Percentiles rank a stretch among this genome's conserved stretches.
These are phyloP conservation scores for Onthophagus taurus DNA, from an alignment of 1,140 invertebrate species.

Conservation along the genomic window DNA sequence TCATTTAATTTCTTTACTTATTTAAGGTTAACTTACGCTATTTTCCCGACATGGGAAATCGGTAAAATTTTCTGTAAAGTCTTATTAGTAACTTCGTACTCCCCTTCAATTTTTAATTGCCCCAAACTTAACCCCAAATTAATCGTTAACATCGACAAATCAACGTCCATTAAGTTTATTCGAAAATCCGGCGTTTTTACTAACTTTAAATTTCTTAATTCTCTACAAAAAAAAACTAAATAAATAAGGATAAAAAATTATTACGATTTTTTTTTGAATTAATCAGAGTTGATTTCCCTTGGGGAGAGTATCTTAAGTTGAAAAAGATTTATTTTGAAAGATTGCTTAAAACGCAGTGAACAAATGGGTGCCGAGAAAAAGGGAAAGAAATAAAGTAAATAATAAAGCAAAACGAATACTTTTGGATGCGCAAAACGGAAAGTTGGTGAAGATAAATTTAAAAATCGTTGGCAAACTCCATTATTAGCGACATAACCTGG, in stretches of 20 bases:
- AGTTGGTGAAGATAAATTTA: too few relatives aligned
- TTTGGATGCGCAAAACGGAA: too few relatives aligned
- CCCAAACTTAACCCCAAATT: conserved; percentile 24
- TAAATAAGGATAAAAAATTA: too few relatives aligned
- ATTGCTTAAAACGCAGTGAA: too few relatives aligned
- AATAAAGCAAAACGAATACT: too few relatives aligned
- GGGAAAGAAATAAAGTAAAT: too few relatives aligned
- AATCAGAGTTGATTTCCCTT: too few relatives aligned
- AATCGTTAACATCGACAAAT: conserved; percentile 25
- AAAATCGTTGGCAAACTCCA: too few relatives aligned
- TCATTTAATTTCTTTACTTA: background rate
- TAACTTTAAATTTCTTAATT: conserved; percentile 26
- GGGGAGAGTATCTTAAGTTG: too few relatives aligned
- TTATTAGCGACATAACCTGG: background rate
- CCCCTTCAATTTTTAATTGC: conserved; percentile 24
- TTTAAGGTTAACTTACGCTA: conserved; percentile 20
- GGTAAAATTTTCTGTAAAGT: conserved; percentile 24
- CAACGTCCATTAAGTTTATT: conserved; percentile 18
- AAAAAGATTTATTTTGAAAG: too few relatives aligned
- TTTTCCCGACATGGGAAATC: conserved; percentile 23
- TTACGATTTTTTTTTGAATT: too few relatives aligned
- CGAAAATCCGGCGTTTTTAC: conserved; percentile 25
- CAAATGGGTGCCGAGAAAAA: too few relatives aligned
- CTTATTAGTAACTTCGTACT: conserved; percentile 27
- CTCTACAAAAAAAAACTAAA: conserved; percentile 18